phyloP scores from a whole-genome alignment of 1,140 invertebrate species.

The Diploscapter pachys region DNA sequence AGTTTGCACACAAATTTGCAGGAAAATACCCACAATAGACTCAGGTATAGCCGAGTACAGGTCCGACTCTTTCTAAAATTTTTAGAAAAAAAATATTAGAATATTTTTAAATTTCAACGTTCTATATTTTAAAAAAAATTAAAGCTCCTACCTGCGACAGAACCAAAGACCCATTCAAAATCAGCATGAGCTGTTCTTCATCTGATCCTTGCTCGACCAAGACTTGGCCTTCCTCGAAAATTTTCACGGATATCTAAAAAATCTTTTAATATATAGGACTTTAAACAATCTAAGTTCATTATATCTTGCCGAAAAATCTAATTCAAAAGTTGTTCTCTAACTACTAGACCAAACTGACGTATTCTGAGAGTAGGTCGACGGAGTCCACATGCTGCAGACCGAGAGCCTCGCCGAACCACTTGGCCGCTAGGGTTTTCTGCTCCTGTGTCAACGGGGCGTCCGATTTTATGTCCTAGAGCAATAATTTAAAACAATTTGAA shows the following conservation, averaged over 20 bases:
- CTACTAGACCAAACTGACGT: constrained; percentile 1
- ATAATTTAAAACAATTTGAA: too few relatives aligned
- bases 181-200: constrained; percentile 44
- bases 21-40: constrained; percentile 11
- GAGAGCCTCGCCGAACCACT: constrained; percentile 54
- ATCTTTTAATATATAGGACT: background rate
- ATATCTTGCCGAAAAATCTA: too few relatives aligned
- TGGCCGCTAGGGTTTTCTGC: constrained; percentile 38
- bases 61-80: too few relatives aligned
- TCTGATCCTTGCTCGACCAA: constrained; percentile 53
- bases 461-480: too few relatives aligned
- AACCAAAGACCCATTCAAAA: constrained; percentile 44
- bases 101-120: background rate
- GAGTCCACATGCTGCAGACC: constrained; percentile 35
- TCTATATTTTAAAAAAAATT: background rate
- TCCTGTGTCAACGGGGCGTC: background rate
- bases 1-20: background rate
- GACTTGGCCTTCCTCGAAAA: constrained; percentile 50
- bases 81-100: too few relatives aligned
- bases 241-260: constrained; percentile 35
- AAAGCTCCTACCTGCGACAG: constrained; percentile 42
- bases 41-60: constrained; percentile 3
- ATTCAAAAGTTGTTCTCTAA: too few relatives aligned
- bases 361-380: constrained; percentile 35
- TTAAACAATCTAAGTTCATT: background rate